These are phyloP conservation scores for Conistra vaccinii DNA, from an alignment of 2,888 invertebrate genomes.

Conservation along the genomic window DNA sequence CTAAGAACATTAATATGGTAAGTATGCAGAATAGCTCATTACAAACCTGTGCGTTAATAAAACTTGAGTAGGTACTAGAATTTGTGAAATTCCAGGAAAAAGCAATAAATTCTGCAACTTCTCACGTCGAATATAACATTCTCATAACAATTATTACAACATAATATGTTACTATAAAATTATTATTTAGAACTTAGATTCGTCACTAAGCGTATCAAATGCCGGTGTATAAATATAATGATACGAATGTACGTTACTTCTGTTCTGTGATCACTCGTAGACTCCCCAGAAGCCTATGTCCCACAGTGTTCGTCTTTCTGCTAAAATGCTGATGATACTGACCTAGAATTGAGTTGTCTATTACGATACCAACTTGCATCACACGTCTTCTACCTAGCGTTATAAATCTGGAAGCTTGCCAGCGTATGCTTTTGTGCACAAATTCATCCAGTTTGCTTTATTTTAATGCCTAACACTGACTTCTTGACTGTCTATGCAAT, in stretches of 20 bases:
- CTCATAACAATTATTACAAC: conserved; percentile 1
- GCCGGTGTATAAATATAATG: not conserved
- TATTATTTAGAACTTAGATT: not conserved
- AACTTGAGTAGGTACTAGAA: conserved; percentile 4
- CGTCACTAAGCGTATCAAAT: not conserved
- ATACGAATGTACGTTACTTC: not conserved
- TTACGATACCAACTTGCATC: not conserved
- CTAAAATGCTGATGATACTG: not conserved
- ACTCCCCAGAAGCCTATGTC: not conserved
- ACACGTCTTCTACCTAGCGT: not conserved
- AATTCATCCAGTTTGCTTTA: not conserved
- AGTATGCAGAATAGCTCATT: conserved; percentile 35
- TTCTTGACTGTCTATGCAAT: not conserved
- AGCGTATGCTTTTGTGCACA: not conserved
- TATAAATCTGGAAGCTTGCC: not conserved
- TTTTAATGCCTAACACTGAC: too few species aligned
- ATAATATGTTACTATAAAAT: not conserved
- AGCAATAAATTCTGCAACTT: conserved; percentile 11
- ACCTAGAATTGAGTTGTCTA: not conserved
- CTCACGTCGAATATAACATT: not conserved
- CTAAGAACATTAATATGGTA: conserved; percentile 9
- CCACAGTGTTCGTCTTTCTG: not conserved
- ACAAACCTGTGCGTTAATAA: conserved; percentile 22
- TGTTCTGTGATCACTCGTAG: not conserved
- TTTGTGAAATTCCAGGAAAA: conserved; percentile 16